A percentile compares a stretch with the other conserved stretches of the same genome.
These are phyloP conservation scores for Anguilla japonica DNA, from an alignment of 2,113 vertebrate species.

Conservation along the genomic window DNA sequence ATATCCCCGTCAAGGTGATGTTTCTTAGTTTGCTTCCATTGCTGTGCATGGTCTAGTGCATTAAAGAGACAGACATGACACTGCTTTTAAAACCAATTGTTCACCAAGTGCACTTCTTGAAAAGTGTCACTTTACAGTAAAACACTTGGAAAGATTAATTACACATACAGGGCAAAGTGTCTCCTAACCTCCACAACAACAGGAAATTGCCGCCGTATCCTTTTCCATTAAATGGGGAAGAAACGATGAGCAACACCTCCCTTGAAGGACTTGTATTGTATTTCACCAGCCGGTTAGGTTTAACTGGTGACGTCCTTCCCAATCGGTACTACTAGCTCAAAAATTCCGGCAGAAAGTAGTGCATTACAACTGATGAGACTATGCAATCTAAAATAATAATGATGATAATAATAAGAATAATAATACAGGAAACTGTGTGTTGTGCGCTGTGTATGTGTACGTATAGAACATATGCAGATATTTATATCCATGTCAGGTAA, in stretches of 20 bases:
- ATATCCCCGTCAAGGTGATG: neutral
- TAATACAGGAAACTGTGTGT: neutral
- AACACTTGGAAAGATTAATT: conserved; percentile 14
- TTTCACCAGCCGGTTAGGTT: conserved; percentile 48
- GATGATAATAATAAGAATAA: neutral
- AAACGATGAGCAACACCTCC: conserved; percentile 47
- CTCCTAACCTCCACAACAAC: conserved; percentile 51
- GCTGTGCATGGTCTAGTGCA: neutral
- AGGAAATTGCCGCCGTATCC: conserved; percentile 62
- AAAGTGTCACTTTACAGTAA: conserved; percentile 8
- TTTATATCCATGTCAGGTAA: neutral
- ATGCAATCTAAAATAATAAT: neutral
- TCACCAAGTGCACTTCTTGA: neutral
- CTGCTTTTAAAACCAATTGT: neutral
- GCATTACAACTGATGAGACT: neutral
- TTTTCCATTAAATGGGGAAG: conserved; percentile 59
- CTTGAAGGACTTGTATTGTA: conserved; percentile 47
- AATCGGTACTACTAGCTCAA: neutral
- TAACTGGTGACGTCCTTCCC: conserved; percentile 24
- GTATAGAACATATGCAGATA: neutral
- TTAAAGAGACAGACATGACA: neutral
- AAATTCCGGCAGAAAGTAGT: neutral
- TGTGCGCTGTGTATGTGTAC: neutral
- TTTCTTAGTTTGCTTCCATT: neutral
- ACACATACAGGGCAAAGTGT: conserved; percentile 24